phyloP scores from a whole-genome alignment of 2,113 vertebrate genomes.

The Oenanthe oenanthe region DNA sequence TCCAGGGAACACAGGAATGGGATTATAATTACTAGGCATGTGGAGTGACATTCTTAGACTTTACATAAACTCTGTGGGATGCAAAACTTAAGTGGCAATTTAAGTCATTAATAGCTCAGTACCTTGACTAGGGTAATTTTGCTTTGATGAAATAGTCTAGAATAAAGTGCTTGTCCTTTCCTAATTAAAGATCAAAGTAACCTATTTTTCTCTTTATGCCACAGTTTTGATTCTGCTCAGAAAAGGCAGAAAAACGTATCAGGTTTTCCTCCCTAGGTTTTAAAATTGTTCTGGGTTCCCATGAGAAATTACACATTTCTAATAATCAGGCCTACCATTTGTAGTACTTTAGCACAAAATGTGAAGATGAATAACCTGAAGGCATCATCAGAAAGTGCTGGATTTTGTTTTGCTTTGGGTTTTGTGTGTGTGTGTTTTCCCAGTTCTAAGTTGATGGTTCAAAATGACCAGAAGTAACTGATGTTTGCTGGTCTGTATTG shows the following conservation, averaged over 20 bases:
- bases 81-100: background rate
- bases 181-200: background rate
- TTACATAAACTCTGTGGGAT: background rate
- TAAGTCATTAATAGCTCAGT: conserved; percentile 5
- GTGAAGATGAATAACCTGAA: background rate
- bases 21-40: background rate
- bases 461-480: background rate
- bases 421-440: background rate
- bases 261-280: background rate
- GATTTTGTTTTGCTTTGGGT: background rate
- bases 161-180: background rate
- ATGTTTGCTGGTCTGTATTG: background rate
- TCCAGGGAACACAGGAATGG: background rate
- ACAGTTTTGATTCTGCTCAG: background rate
- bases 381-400: background rate
- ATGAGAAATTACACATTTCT: background rate
- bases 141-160: background rate
- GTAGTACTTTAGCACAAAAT: background rate
- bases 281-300: background rate
- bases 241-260: background rate
- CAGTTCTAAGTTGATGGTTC: background rate
- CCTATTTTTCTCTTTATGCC: background rate
- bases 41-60: background rate
- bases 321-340: background rate
- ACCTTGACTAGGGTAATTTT: background rate